Conservation (phyloP, 2,113 vertebrate species). For the Gavialis gangeticus region DNA sequence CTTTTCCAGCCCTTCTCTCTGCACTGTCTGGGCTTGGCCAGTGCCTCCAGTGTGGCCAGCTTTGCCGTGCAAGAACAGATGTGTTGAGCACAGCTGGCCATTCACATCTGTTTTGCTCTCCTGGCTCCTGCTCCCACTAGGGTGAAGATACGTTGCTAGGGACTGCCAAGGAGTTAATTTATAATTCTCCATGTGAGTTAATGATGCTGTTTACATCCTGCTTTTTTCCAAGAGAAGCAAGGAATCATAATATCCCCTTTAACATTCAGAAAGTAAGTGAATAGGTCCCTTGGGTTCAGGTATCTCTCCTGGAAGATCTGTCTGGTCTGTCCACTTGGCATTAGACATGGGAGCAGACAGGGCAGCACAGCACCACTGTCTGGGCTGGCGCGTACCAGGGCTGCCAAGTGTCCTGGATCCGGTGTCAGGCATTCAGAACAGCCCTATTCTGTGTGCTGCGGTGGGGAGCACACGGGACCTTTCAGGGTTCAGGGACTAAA, state of each 20-base stretch:
- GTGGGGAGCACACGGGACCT: too few species aligned
- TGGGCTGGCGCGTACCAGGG: background rate
- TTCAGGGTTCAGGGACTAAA: accelerated
- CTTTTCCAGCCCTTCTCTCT: background rate
- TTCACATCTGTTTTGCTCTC: background rate
- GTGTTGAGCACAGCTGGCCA: background rate
- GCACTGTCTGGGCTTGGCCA: too few species aligned
- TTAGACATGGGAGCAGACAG: background rate
- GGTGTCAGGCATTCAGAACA: background rate
- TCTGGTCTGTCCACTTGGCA: background rate
- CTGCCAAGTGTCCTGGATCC: background rate
- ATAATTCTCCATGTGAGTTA: too few species aligned
- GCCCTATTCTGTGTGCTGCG: background rate
- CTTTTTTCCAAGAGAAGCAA: background rate
- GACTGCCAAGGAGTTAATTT: background rate
- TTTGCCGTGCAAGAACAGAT: background rate
- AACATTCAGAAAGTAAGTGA: background rate
- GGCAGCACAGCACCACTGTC: background rate
- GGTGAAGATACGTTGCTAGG: accelerated
- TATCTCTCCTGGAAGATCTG: background rate
- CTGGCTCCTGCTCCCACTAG: background rate
- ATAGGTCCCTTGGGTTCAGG: background rate
- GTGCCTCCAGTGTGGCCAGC: too few species aligned
- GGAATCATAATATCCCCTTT: background rate
- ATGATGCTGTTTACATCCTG: background rate